Base-by-base conservation (phyloP, 1,140 invertebrate genomes). In the Euschistus heros region DNA sequence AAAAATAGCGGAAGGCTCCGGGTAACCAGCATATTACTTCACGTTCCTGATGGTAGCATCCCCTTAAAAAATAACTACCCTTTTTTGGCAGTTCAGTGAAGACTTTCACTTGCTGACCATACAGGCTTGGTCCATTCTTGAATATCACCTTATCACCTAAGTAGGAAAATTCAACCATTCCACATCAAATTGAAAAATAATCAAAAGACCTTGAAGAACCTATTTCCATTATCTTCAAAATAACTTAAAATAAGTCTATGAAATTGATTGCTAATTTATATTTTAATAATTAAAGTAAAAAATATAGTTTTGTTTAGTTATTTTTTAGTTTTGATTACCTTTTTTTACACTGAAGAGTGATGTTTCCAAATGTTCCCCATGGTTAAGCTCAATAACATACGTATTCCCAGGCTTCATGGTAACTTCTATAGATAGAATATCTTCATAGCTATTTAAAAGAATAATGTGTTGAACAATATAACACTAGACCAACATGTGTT, bases 141-240 rank as follows among this genome's bases (percentile, higher is more conserved):
- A 57, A 57, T 13, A 5, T 57, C 14, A 57, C 54, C 24, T 57
- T 57, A 24, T 57, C 54, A 57, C 54, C 54, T 57, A 17, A 22
- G 2, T 10, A 50, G 47, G 5, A 50, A 20, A 20, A 4, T n/a
- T 17, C 3, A 4, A 47, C 4, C 3, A 30, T 47, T 47, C 46
- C 46, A n/a, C 46, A 47, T 17, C 17, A 44, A 44, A 44, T 44
- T 10, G 17, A 44, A 47, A n/a, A 47, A 47, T n/a, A n/a, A n/a
- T 47, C 15, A n/a, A 47, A n/a, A 47, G 15, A 47, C 4, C 15
- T 5, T 47, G 4, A n/a, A 20, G 15, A 47, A 47, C 15, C 18
- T 20, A 4, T n/a, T n/a, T 20, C 42, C 42, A 44, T 44, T 10
- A n/a, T n/a, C n/a, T n/a, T 17, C 42, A 44, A 44, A 10, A 44